Evolutionary conservation across 2,113 vertebrate genomes (phyloP).

Genomic region (Nerophis lumbriciformis): DNA sequence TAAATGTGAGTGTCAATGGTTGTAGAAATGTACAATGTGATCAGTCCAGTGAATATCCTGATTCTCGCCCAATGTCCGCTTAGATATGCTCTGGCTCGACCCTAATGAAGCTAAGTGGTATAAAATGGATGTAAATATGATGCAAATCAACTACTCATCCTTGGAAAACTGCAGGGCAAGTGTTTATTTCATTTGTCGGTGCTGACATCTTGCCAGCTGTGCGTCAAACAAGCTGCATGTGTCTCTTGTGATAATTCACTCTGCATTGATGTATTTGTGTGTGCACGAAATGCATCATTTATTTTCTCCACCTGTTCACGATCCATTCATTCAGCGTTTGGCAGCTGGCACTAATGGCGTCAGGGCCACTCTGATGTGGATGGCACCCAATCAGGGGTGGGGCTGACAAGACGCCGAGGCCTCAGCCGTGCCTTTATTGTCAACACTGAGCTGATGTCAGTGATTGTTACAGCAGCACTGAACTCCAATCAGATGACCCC

Average conservation of each 20-base stretch:
- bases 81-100: too few relatives aligned
- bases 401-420: constrained; percentile 50
- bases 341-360: constrained; percentile 44
- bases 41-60: neutral
- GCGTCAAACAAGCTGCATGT: constrained; percentile 36
- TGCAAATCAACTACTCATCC: constrained; percentile 2
- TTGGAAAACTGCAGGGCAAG: constrained; percentile 24
- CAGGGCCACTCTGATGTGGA: constrained; percentile 39
- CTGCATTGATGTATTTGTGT: constrained; percentile 1
- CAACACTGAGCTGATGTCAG: constrained; percentile 41
- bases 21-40: neutral
- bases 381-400: constrained; percentile 46
- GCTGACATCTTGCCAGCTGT: constrained; percentile 41
- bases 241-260: constrained; percentile 13
- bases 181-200: constrained; percentile 32
- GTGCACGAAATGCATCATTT: constrained; percentile 21
- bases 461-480: constrained; percentile 52
- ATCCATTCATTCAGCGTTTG: constrained; percentile 27
- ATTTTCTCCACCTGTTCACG: constrained; percentile 28
- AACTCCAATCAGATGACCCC: constrained; percentile 33
- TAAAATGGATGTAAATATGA: too few relatives aligned
- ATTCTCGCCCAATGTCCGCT: too few relatives aligned
- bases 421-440: constrained; percentile 49
- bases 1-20: too few relatives aligned
- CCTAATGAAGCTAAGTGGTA: too few relatives aligned